Percentiles rank a stretch among this genome's conserved stretches.
These are phyloP conservation scores for Chromoteleia sp. DNA, from an alignment of 2,888 invertebrate genomes.

Conservation along the genomic window DNA sequence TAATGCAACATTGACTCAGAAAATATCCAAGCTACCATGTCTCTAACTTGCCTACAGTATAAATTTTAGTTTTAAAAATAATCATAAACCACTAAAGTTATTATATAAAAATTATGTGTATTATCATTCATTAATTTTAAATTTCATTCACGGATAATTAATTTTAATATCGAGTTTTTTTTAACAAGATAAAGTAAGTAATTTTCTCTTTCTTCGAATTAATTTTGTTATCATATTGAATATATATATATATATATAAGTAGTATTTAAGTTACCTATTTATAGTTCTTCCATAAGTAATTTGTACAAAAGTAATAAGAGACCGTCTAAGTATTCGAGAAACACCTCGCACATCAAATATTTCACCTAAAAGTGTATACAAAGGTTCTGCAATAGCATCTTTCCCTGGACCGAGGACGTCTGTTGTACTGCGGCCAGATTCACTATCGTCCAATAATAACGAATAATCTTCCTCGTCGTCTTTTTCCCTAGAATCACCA, in stretches of 20 bases:
- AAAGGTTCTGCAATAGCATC: constrained; percentile 96
- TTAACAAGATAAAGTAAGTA: too few relatives aligned
- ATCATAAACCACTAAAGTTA: too few relatives aligned
- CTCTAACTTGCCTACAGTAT: constrained; percentile 93
- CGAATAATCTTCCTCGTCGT: constrained; percentile 93
- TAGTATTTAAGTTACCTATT: too few relatives aligned
- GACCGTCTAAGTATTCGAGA: constrained; percentile 95
- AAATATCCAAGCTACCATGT: constrained; percentile 94
- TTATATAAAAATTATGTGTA: too few relatives aligned
- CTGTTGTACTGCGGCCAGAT: constrained; percentile 82
- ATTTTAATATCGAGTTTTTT: too few relatives aligned
- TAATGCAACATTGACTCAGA: constrained; percentile 96
- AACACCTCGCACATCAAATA: constrained; percentile 95
- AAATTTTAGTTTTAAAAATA: too few relatives aligned
- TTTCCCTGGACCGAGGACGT: constrained; percentile 85
- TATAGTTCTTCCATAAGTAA: constrained; percentile 96
- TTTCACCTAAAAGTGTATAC: constrained; percentile 94
- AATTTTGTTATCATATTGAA: too few relatives aligned
- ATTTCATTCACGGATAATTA: too few relatives aligned
- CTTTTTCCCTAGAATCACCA: constrained; percentile 89
- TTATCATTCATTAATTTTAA: too few relatives aligned
- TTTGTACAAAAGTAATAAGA: constrained; percentile 95
- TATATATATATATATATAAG: too few relatives aligned
- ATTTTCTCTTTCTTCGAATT: too few relatives aligned
- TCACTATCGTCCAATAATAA: constrained; percentile 89